A percentile compares a stretch with the other conserved stretches of the same genome.
These are phyloP conservation scores for Phaethon lepturus DNA, from an alignment of 2,113 vertebrate species.

Conservation along the genomic window DNA sequence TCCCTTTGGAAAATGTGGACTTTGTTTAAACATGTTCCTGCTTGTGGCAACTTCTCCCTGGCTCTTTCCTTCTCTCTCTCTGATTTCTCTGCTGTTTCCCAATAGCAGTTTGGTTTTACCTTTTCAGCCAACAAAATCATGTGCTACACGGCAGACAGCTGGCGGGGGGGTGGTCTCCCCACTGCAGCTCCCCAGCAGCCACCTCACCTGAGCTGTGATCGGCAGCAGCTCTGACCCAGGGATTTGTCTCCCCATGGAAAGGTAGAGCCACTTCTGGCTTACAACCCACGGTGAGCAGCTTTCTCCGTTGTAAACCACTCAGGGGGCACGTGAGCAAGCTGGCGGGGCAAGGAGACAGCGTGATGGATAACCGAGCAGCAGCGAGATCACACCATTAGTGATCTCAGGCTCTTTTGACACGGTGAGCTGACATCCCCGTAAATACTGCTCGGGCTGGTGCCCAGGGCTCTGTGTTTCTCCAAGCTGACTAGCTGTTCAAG, in stretches of 20 bases:
- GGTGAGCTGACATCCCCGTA: background rate
- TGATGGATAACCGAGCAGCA: background rate
- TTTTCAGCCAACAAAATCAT: background rate
- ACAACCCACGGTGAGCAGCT: background rate
- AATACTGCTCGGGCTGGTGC: background rate
- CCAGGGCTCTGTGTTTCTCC: background rate
- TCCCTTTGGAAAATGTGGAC: background rate
- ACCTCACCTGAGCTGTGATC: fast-evolving
- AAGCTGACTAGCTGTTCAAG: background rate
- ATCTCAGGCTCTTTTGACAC: background rate
- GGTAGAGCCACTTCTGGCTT: background rate
- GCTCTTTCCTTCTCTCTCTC: background rate
- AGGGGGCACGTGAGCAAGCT: background rate
- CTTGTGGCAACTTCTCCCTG: background rate
- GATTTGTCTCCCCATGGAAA: background rate
- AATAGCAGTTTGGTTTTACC: background rate
- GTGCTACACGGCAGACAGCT: too few relatives aligned
- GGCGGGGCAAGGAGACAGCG: background rate
- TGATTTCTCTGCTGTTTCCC: background rate
- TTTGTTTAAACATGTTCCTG: fast-evolving
- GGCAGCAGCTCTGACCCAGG: background rate
- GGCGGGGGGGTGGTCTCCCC: background rate
- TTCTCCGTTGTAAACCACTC: background rate
- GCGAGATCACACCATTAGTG: background rate
- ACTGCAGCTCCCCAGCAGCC: background rate